Evolutionary conservation across 1,140 invertebrate genomes (phyloP).

Genomic region (Dryas iulia): DNA sequence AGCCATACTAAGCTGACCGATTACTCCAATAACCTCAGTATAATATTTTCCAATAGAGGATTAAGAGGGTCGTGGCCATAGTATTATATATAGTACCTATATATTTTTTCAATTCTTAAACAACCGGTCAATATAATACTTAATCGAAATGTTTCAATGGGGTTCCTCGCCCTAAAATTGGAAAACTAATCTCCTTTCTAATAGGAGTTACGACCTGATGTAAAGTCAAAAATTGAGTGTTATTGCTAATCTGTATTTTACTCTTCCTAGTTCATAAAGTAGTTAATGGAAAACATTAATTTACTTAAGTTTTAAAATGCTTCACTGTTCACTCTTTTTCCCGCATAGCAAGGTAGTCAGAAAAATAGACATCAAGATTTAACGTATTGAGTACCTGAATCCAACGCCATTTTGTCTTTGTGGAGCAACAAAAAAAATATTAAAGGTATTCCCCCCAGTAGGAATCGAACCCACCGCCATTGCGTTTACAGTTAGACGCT

Average conservation of each 20-base stretch:
- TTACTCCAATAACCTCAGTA: not conserved
- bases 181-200: constrained; percentile 57
- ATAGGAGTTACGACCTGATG: constrained; percentile 41
- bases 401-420: too few species aligned
- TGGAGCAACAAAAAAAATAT: too few species aligned
- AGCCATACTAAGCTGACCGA: constrained; percentile 1
- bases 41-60: constrained; percentile 8
- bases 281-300: too few species aligned
- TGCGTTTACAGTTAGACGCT: too few species aligned
- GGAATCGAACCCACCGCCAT: too few species aligned
- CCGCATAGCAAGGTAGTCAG: too few species aligned
- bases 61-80: not conserved
- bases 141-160: constrained; percentile 29
- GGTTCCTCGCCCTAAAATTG: constrained; percentile 29
- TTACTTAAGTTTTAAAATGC: too few species aligned
- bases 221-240: constrained; percentile 64
- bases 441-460: too few species aligned
- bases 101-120: constrained; percentile 17
- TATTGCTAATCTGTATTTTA: constrained; percentile 27
- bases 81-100: not conserved
- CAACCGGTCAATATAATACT: constrained; percentile 25
- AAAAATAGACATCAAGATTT: too few species aligned
- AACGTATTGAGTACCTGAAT: too few species aligned
- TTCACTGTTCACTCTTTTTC: too few species aligned
- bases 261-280: not conserved